phyloP scores from a whole-genome alignment of 1,140 invertebrate genomes.

The Proctacanthus coquilletti region DNA sequence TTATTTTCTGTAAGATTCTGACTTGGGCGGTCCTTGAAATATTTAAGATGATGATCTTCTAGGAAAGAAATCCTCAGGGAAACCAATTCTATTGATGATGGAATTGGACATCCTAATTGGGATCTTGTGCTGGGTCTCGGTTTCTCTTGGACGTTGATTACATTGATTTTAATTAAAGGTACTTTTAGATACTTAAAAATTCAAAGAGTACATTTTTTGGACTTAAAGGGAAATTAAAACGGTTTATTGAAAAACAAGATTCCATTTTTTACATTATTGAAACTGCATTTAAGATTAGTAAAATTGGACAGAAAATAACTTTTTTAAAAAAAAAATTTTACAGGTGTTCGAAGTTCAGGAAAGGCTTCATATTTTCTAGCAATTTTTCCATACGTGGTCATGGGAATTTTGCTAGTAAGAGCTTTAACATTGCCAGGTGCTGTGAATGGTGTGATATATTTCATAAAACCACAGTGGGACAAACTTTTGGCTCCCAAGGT shows the following conservation, averaged over 20 bases:
- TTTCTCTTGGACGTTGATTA: slow-evolving; percentile 62
- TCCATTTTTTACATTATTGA: too few relatives aligned
- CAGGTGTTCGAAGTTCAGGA: slow-evolving; percentile 61
- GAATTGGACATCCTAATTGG: slow-evolving; percentile 56
- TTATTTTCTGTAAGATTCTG: slow-evolving; percentile 38
- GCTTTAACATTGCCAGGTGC: slow-evolving; percentile 62
- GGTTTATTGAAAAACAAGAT: too few relatives aligned
- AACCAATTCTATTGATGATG: slow-evolving; percentile 48
- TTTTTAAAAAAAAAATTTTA: too few relatives aligned
- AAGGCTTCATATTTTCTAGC: slow-evolving; percentile 74
- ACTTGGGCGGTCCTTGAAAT: slow-evolving; percentile 26
- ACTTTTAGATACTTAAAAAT: too few relatives aligned
- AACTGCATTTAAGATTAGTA: too few relatives aligned
- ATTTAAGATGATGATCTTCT: slow-evolving; percentile 21
- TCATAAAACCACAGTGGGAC: slow-evolving; percentile 57
- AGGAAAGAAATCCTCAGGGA: slow-evolving; percentile 53
- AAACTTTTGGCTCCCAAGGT: slow-evolving; percentile 45
- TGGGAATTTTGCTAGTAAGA: slow-evolving; percentile 54
- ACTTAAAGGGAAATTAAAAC: too few relatives aligned
- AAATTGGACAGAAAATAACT: too few relatives aligned
- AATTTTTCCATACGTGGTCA: slow-evolving; percentile 69
- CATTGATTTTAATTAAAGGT: slow-evolving; percentile 57
- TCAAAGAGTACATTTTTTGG: too few relatives aligned
- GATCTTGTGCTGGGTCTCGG: slow-evolving; percentile 57
- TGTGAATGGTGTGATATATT: slow-evolving; percentile 56